These are phyloP conservation scores for Fopius arisanus DNA, from an alignment of 1,140 invertebrate genomes.

Conservation along the genomic window DNA sequence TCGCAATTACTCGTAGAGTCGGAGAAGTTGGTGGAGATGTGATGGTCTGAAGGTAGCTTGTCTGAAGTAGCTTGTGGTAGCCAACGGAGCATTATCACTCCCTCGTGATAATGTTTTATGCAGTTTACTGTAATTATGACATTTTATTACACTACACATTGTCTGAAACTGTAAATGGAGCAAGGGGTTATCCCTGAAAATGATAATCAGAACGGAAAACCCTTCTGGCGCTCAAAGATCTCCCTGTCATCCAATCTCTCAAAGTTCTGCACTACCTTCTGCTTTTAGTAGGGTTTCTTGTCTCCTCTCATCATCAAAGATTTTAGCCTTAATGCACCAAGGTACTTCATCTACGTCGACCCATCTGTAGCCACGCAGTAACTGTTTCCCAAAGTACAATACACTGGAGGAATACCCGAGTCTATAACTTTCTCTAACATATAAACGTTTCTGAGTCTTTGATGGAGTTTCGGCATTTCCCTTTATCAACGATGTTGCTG, in stretches of 20 bases:
- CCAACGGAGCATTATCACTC: no score
- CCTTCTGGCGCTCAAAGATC: neutral
- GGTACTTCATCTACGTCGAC: neutral
- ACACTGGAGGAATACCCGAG: neutral
- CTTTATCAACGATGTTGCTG: neutral
- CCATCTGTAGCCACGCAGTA: neutral
- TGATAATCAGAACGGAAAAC: neutral
- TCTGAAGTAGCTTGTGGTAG: no score
- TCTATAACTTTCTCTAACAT: neutral
- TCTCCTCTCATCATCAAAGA: constrained; percentile 6
- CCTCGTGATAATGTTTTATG: no score
- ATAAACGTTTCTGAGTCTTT: neutral
- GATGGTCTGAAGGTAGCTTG: no score
- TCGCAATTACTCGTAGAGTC: no score
- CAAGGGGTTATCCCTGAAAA: neutral
- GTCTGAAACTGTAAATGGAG: no score
- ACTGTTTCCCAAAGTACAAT: constrained; percentile 5
- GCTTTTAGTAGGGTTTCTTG: neutral
- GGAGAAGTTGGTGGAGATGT: no score
- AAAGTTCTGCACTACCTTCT: neutral
- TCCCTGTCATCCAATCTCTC: neutral
- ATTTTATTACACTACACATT: no score
- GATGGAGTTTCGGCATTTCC: neutral
- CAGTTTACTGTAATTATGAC: no score
- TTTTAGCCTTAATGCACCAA: neutral